Evolutionary conservation across 2,113 vertebrate genomes (phyloP).

Genomic region (Aphyosemion australe): DNA sequence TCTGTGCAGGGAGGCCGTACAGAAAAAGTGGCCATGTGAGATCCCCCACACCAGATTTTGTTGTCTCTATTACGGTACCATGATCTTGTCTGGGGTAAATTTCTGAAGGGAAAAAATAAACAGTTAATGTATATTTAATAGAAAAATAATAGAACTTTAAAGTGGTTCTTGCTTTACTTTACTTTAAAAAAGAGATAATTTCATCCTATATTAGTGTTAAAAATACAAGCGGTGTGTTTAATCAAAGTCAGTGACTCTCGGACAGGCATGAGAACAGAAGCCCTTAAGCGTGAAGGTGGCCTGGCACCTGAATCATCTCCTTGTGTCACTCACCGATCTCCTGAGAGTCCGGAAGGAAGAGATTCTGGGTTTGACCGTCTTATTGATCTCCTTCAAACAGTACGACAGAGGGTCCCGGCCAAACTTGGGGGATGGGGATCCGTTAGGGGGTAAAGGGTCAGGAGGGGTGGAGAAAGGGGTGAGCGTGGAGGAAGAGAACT

Average conservation of each 20-base stretch:
- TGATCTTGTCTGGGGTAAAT: constrained; percentile 73
- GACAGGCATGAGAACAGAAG: constrained; percentile 22
- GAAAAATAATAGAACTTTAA: neutral
- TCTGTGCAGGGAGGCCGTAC: constrained; percentile 9
- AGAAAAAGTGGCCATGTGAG: constrained; percentile 59
- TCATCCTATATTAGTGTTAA: neutral
- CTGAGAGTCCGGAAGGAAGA: constrained; percentile 89
- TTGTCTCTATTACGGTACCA: constrained; percentile 62
- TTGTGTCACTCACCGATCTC: constrained; percentile 87
- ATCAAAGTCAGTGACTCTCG: constrained; percentile 19
- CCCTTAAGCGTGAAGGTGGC: constrained; percentile 22
- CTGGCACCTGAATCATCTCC: constrained; percentile 30
- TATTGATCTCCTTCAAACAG: constrained; percentile 96
- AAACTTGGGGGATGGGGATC: constrained; percentile 90
- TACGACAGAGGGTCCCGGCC: constrained; percentile 90
- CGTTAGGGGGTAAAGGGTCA: constrained; percentile 82
- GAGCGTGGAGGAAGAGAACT: constrained; percentile 74
- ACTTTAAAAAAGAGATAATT: too few species aligned
- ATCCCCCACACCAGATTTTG: constrained; percentile 35
- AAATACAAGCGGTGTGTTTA: neutral
- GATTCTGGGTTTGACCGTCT: constrained; percentile 94
- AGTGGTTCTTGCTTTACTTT: too few species aligned
- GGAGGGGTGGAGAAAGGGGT: constrained; percentile 78
- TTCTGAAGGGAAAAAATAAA: constrained; percentile 57
- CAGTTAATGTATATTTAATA: constrained; percentile 9